Conservation (phyloP, 1,140 invertebrate genomes). For the Musca domestica region DNA sequence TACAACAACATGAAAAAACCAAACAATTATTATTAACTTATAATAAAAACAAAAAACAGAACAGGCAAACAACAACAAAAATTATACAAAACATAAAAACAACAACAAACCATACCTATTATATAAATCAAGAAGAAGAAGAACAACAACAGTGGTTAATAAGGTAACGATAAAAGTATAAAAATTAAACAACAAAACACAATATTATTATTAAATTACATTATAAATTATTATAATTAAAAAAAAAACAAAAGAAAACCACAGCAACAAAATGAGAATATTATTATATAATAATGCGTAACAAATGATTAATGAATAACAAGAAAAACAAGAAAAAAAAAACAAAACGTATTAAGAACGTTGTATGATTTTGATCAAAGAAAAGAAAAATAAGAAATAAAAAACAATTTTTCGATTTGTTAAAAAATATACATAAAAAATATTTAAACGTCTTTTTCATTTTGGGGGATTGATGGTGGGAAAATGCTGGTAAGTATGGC, state of each 20-base stretch:
- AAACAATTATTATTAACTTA: slow-evolving; percentile 20
- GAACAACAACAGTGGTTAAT: slow-evolving; percentile 31
- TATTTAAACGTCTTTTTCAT: slow-evolving; percentile 14
- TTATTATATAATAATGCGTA: slow-evolving; percentile 38
- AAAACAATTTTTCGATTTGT: slow-evolving; percentile 52
- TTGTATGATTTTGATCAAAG: slow-evolving; percentile 55
- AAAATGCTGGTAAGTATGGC: too few species aligned
- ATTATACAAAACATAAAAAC: slow-evolving; percentile 30
- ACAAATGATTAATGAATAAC: slow-evolving; percentile 31
- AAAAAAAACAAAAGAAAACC: not conserved
- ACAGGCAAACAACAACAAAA: slow-evolving; percentile 16
- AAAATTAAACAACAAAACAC: slow-evolving; percentile 23
- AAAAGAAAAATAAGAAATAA: slow-evolving; percentile 34
- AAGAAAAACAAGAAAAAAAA: too few species aligned
- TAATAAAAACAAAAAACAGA: slow-evolving; percentile 3
- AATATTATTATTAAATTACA: slow-evolving; percentile 30
- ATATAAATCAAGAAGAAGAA: slow-evolving; percentile 22
- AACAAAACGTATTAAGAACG: slow-evolving; percentile 53
- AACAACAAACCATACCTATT: not conserved
- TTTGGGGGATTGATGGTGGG: not conserved
- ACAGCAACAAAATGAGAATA: slow-evolving; percentile 2
- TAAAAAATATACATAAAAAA: slow-evolving; percentile 51
- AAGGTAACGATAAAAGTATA: slow-evolving; percentile 24
- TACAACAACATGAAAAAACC: slow-evolving; percentile 47
- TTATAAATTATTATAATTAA: slow-evolving; percentile 25